Evolutionary conservation across 2,797 vertebrate species (phyloP).

Genomic region (Typhlichthys subterraneus): DNA sequence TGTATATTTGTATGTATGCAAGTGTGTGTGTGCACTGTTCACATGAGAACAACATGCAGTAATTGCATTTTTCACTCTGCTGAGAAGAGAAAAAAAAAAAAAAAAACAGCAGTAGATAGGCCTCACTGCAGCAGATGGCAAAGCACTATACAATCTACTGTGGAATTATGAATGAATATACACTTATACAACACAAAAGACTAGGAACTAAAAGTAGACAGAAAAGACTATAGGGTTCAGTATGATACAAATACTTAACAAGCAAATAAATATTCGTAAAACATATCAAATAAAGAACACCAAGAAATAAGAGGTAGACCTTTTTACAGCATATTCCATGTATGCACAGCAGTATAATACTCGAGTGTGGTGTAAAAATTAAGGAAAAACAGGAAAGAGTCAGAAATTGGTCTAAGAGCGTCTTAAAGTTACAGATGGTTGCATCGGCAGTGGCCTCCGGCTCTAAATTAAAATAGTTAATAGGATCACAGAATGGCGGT

Average conservation of each 20-base stretch:
- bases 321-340: no score
- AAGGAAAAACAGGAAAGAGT: no score
- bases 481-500: no score
- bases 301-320: no score
- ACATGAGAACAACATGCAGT: slow-evolving; percentile 32
- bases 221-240: slow-evolving; percentile 1
- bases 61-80: slow-evolving; percentile 39
- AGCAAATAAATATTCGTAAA: background rate
- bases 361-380: no score
- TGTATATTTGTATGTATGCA: slow-evolving; percentile 9
- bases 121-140: slow-evolving; percentile 23
- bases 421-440: no score
- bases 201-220: slow-evolving; percentile 18
- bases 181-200: slow-evolving; percentile 26
- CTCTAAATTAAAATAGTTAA: no score
- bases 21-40: slow-evolving; percentile 13
- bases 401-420: no score
- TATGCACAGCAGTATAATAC: no score
- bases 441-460: no score
- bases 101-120: slow-evolving; percentile 11
- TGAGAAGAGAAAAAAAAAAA: slow-evolving; percentile 29
- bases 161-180: slow-evolving; percentile 49
- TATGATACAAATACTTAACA: slow-evolving; percentile 41
- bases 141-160: slow-evolving; percentile 13
- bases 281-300: no score